phyloP scores from a whole-genome alignment of 2,797 vertebrate genomes.

The Catamblyrhynchus diadema region DNA sequence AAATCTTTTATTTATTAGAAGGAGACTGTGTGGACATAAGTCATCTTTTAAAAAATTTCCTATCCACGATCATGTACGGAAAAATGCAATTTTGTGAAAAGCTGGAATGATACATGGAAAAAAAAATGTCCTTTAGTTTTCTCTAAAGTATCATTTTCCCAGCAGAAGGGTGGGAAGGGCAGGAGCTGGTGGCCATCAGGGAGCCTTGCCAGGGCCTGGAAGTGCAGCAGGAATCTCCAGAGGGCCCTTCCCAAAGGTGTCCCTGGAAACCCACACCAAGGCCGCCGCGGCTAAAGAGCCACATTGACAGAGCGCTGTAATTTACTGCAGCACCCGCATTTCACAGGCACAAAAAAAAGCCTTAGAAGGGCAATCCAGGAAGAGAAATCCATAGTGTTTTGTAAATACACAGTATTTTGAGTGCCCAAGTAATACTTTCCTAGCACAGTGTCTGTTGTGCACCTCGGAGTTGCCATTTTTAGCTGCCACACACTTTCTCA shows the following conservation, averaged over 20 bases:
- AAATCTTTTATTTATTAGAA: background rate
- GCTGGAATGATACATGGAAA: background rate
- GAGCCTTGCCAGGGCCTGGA: background rate
- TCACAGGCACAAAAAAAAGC: background rate
- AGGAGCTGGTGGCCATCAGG: background rate
- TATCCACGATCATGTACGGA: accelerated
- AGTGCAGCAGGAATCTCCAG: background rate
- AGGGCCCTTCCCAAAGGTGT: accelerated
- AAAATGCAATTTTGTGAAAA: background rate
- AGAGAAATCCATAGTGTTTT: background rate
- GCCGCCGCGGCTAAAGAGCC: accelerated
- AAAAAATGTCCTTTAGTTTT: background rate
- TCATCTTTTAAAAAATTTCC: accelerated
- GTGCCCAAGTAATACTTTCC: background rate
- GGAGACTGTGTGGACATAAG: background rate
- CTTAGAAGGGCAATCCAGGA: background rate
- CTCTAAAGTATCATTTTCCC: background rate
- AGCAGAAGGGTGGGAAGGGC: background rate
- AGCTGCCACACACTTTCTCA: background rate
- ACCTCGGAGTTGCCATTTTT: background rate
- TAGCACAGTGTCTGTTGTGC: background rate
- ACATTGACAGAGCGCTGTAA: accelerated
- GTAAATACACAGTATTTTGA: background rate
- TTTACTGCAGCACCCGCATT: background rate
- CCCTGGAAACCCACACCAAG: background rate